Evolutionary conservation across 1,140 invertebrate genomes (phyloP).

Genomic region (Papilio polytes): DNA sequence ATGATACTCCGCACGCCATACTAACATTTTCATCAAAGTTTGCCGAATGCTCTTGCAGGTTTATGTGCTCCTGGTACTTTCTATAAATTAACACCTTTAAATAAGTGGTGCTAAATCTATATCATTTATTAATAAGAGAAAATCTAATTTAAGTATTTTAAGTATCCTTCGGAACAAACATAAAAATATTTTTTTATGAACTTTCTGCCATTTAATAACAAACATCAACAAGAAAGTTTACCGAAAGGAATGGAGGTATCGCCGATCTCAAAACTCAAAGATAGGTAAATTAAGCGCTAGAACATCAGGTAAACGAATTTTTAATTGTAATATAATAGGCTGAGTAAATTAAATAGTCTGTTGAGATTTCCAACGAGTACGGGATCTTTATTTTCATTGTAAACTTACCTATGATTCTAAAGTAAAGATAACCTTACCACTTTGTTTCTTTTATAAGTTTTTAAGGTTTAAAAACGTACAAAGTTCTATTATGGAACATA

Average conservation of each 20-base stretch:
- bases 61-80: slow-evolving; percentile 7
- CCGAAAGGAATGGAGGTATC: neutral
- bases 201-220: neutral
- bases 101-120: neutral
- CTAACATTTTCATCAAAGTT: neutral
- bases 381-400: neutral
- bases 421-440: neutral
- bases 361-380: slow-evolving; percentile 7
- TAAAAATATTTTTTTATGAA: too few relatives aligned
- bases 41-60: neutral
- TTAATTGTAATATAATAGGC: neutral
- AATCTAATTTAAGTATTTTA: too few relatives aligned
- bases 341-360: neutral
- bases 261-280: neutral
- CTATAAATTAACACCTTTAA: neutral
- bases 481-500: neutral
- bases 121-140: too few relatives aligned
- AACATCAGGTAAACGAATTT: neutral
- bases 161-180: too few relatives aligned
- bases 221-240: neutral
- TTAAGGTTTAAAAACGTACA: too few relatives aligned
- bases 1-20: neutral
- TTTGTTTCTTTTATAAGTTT: too few relatives aligned
- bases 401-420: neutral
- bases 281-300: slow-evolving; percentile 15